phyloP scores from a whole-genome alignment of 2,113 vertebrate species.

The Lophius piscatorius region DNA sequence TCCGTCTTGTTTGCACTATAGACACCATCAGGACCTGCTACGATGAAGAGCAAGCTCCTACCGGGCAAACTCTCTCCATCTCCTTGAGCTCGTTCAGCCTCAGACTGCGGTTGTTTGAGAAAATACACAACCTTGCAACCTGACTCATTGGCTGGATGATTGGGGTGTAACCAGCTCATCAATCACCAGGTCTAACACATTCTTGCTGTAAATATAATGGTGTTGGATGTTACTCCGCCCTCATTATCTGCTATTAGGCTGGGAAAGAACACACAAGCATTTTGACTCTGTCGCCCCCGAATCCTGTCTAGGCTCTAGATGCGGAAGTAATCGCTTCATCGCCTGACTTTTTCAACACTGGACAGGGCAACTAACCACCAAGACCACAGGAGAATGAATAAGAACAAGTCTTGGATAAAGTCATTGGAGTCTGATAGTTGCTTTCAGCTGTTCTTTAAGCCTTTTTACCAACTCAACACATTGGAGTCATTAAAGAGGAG shows the following conservation, averaged over 20 bases:
- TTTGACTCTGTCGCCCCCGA: conserved; percentile 39
- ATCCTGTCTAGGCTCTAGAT: conserved; percentile 34
- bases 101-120: conserved; percentile 33
- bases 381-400: conserved; percentile 40
- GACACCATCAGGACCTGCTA: too few relatives aligned
- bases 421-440: conserved; percentile 46
- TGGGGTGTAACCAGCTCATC: conserved; percentile 57
- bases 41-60: not conserved
- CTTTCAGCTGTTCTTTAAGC: conserved; percentile 46
- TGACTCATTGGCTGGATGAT: conserved; percentile 33
- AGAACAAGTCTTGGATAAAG: conserved; percentile 38
- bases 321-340: conserved; percentile 53
- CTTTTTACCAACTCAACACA: conserved; percentile 9
- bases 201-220: conserved; percentile 53
- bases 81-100: not conserved
- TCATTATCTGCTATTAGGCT: conserved; percentile 73
- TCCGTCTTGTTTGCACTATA: too few relatives aligned
- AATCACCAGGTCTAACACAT: conserved; percentile 58
- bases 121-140: conserved; percentile 37
- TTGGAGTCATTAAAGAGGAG: not conserved
- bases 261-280: conserved; percentile 43
- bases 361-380: conserved; percentile 35
- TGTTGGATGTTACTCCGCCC: conserved; percentile 49
- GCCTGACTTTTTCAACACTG: conserved; percentile 45
- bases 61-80: too few relatives aligned